Percentiles rank a stretch among this genome's conserved stretches.
These are phyloP conservation scores for Sclerodermus sp. DNA, from an alignment of 2,888 invertebrate genomes.

Conservation along the genomic window DNA sequence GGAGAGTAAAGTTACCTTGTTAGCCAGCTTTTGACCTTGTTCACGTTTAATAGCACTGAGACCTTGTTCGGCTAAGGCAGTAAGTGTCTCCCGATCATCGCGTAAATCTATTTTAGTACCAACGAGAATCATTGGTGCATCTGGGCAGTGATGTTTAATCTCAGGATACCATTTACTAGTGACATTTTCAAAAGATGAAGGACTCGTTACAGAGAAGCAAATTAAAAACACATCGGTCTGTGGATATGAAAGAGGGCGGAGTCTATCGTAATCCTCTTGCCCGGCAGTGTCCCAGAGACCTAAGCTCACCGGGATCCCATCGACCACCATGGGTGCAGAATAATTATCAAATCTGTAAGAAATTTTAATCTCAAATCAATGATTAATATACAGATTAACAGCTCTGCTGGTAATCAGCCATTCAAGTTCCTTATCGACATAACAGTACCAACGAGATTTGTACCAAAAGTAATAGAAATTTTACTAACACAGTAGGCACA, in stretches of 20 bases:
- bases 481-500: constrained; percentile 89
- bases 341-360: constrained; percentile 91
- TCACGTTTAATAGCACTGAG: constrained; percentile 94
- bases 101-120: constrained; percentile 99
- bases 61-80: constrained; percentile 88
- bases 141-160: constrained; percentile 99
- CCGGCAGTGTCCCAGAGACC: constrained; percentile 99
- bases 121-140: constrained; percentile 97
- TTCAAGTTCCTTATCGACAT: no score
- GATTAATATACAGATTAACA: no score
- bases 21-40: constrained; percentile 97
- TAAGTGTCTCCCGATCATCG: constrained; percentile 95
- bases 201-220: constrained; percentile 99
- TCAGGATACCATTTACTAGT: constrained; percentile 99
- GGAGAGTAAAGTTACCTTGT: constrained; percentile 63
- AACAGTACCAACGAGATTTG: no score
- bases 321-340: constrained; percentile 98
- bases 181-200: constrained; percentile 99
- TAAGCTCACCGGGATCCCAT: constrained; percentile 93
- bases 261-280: constrained; percentile 95
- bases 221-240: constrained; percentile 99
- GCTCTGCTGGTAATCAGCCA: no score
- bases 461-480: no score
- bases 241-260: constrained; percentile 95
- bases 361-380: no score